These are phyloP conservation scores for Lacerta viridis DNA, from an alignment of 2,797 vertebrate species.

Conservation along the genomic window DNA sequence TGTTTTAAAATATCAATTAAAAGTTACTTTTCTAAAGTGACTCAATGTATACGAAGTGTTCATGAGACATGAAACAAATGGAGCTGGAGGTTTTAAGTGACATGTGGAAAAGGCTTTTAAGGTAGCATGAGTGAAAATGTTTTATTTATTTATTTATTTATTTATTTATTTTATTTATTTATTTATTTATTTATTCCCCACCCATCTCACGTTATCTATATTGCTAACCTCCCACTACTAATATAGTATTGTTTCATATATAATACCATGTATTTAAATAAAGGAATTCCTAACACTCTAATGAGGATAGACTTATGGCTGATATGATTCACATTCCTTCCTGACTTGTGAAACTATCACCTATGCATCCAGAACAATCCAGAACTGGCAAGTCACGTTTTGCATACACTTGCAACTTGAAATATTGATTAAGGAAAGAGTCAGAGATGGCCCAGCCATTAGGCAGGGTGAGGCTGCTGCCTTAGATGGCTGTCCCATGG, in stretches of 20 bases:
- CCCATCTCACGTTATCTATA: too few species aligned
- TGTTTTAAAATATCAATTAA: background rate
- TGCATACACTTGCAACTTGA: background rate
- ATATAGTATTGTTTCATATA: background rate
- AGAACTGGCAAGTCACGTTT: background rate
- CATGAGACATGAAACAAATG: background rate
- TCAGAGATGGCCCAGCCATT: too few species aligned
- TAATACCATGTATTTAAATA: background rate
- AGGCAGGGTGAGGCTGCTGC: too few species aligned
- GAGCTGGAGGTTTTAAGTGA: background rate
- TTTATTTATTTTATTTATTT: too few species aligned
- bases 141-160: too few species aligned
- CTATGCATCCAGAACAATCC: background rate
- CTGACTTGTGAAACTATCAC: slow-evolving; percentile 8
- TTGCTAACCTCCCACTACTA: background rate
- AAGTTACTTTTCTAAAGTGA: background rate
- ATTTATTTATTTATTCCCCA: too few species aligned
- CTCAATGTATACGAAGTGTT: background rate
- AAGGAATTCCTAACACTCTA: background rate
- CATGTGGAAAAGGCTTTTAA: background rate
- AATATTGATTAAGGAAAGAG: background rate
- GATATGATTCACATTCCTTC: slow-evolving; percentile 4
- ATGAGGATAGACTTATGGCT: background rate
- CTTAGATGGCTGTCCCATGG: too few species aligned
- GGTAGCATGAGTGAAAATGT: background rate